Evolutionary conservation across 1,140 invertebrate genomes (phyloP).

Genomic region (Penaeus japonicus): DNA sequence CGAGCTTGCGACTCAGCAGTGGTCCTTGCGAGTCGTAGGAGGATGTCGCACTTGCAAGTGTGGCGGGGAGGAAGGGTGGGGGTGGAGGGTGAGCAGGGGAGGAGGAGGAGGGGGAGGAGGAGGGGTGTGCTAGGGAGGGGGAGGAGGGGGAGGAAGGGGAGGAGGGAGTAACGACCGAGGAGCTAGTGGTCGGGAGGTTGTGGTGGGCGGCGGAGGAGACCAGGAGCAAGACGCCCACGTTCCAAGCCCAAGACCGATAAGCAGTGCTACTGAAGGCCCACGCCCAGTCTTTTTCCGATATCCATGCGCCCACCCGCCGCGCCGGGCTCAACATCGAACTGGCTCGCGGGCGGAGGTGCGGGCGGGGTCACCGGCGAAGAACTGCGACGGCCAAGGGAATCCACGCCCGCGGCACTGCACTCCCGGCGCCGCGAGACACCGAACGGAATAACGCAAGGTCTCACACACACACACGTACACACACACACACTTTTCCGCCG

Average conservation of each 20-base stretch:
- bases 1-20: background rate
- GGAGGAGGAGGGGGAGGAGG: no score
- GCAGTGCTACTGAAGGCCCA: background rate
- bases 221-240: constrained; percentile 13
- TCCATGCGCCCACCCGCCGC: background rate
- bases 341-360: background rate
- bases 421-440: no score
- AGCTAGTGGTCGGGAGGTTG: background rate
- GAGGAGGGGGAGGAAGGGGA: background rate
- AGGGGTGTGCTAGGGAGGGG: no score
- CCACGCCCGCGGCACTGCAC: no score
- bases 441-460: no score
- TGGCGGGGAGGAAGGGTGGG: background rate
- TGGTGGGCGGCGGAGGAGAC: constrained; percentile 15
- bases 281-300: background rate
- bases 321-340: constrained; percentile 31
- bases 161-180: background rate
- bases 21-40: background rate
- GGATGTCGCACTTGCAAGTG: background rate
- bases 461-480: no score
- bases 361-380: no score
- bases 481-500: no score
- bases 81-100: background rate
- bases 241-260: constrained; percentile 25
- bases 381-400: no score